Base-by-base conservation (phyloP, 1,140 invertebrate genomes). In the Ooceraea biroi region DNA sequence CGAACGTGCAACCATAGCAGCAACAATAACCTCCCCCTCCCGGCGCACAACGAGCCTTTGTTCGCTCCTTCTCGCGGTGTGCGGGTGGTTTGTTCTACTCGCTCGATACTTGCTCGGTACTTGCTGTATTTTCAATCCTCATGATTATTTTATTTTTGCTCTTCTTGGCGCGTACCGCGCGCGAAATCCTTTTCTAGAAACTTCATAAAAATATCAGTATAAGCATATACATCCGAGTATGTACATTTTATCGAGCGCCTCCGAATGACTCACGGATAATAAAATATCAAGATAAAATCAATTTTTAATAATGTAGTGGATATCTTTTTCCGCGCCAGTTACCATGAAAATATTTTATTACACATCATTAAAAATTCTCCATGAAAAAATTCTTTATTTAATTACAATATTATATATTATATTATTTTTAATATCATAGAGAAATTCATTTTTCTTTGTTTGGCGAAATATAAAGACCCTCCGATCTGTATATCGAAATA, bases 1-100 rank as follows among this genome's bases (percentile, higher is more conserved):
- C 89, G 89, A 91, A 44, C 77, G 58, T 66, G 88, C 87, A 89
- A 89, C 88, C 84, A 78, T 85, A 88, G 69, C 84, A 82, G 73
- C 85, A 44, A 88, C 86, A 73, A 85, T 73, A 83, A 87, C 68
- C 44, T 25, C 46, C 25, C 27, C 27, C 72, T 19, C 41, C 8
- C 69, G 46, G 85, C 66, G 41, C 46, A 58, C 60, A 71, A 86
- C 73, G 82, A 83, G 76, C 85, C 86, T 80, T 86, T 84, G 61
- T 86, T 85, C 78, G 72, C 84, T 72, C 82, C 72, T 63, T 60
- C 55, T 66, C 25, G 19, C 12, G 30, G 50, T 14, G 19, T 66
- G 58, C 19, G n/a, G 12, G 25, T 66, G 58, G 65, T 69, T 80
- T 80, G 76, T 71, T 71, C 61, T 71, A 80, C 65, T 57, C 65